Conservation (phyloP, 1,140 invertebrate species). For the Drosophila virilis region DNA sequence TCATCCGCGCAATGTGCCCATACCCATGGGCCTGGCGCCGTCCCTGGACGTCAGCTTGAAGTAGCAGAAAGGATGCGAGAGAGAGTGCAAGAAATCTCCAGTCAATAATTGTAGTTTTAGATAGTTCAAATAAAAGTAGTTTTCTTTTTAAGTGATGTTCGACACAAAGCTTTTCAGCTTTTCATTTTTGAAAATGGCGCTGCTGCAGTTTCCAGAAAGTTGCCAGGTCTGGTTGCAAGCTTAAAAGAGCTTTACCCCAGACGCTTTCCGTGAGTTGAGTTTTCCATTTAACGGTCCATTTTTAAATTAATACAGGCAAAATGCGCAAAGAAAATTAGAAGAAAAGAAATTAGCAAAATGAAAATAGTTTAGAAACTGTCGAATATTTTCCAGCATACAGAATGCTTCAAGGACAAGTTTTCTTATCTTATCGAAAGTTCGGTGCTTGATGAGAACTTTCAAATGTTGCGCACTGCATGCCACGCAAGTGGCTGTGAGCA, state of each 20-base stretch:
- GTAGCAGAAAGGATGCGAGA: slow-evolving; percentile 5
- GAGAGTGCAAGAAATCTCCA: not conserved
- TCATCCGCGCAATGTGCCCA: slow-evolving; percentile 78
- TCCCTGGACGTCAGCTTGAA: slow-evolving; percentile 60
- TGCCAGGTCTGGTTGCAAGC: slow-evolving; percentile 28
- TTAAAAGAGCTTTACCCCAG: not conserved
- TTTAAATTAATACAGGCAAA: slow-evolving; percentile 6
- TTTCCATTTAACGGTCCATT: not conserved
- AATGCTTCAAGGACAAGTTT: not conserved
- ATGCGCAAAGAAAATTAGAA: not conserved
- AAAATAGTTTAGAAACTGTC: not conserved
- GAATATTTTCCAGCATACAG: not conserved
- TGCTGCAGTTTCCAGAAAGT: slow-evolving; percentile 12
- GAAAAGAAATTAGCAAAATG: not conserved
- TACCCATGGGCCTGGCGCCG: slow-evolving; percentile 60
- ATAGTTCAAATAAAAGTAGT: slow-evolving; percentile 43
- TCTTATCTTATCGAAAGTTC: not conserved
- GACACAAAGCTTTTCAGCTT: not conserved
- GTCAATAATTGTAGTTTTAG: slow-evolving; percentile 16
- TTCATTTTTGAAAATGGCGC: not conserved
- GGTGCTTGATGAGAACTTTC: not conserved
- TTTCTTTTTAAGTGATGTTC: not conserved
- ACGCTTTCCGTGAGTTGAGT: slow-evolving; percentile 35
- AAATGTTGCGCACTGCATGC: slow-evolving; percentile 1
- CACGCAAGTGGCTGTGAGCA: not conserved